Base-by-base conservation (phyloP, 2,113 vertebrate genomes). In the Cinclus cinclus region DNA sequence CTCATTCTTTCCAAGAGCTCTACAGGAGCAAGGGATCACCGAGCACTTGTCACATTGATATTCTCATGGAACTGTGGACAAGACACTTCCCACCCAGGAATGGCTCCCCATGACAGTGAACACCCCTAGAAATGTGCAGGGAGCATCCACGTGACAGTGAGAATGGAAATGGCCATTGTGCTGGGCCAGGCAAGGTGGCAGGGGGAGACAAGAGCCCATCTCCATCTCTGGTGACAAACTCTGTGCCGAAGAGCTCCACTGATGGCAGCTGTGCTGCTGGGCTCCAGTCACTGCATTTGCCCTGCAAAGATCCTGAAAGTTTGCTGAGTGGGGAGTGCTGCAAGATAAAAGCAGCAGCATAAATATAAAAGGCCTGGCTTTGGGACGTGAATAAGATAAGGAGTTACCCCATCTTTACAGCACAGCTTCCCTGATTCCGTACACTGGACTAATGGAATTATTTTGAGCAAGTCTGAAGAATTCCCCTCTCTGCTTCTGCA, bases 171-270 rank as follows among this genome's bases (percentile, higher is more conserved):
- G 67, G 24, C 67, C 64, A 42, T 58, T 60, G 70, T 42, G 52
- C 1, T 0, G 64, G 78, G 46, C 30, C 44, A 41, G 47, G 64
- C 35, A 37, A 27, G 56, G 60, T 6, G 6, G 6, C 3, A 10
- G 10, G 37, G 31, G 22, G 31, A 22, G 25, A 52, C 0, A 0
- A 37, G 22, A 50, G 6, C 23, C 53, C 63, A 1, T 28, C 58
- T 76, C 17, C 3, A 7, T 16, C 39, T 31, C 44, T 68, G 83
- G 49, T 64, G 87, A 56, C 77, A 87, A 87, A 69, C 23, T n/a
- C 24, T 16, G 28, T 2, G 0, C 44, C 60, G 10, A 46, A 69
- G 79, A 39, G 60, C 56, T 50, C 60, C 3, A 0, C 31, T 13
- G 42, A 25, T n/a, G 28, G 52, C 75, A 65, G 11, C 41, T 67